These are phyloP conservation scores for Anastrepha ludens DNA, from an alignment of 1,140 invertebrate genomes.

Conservation along the genomic window DNA sequence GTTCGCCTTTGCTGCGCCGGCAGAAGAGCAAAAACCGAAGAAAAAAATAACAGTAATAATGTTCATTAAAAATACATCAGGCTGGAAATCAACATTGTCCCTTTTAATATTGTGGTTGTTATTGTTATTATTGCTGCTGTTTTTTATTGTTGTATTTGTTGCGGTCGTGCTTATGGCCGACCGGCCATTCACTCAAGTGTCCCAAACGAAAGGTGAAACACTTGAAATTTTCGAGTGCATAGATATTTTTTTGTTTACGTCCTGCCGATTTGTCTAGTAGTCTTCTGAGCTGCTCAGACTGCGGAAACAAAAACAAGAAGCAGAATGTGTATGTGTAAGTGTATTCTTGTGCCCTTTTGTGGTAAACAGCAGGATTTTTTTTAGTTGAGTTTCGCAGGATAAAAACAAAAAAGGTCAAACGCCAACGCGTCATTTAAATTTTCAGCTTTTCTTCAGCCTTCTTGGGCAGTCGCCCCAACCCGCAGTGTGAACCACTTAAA, in stretches of 20 bases:
- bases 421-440: neutral
- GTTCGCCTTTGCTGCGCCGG: neutral
- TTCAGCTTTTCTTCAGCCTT: neutral
- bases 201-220: conserved; percentile 26
- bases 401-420: neutral
- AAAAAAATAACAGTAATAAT: conserved; percentile 30
- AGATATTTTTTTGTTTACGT: conserved; percentile 49
- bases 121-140: neutral
- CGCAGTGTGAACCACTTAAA: neutral
- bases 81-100: conserved; percentile 29
- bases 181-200: conserved; percentile 35
- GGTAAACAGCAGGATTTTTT: neutral
- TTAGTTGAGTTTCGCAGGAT: neutral
- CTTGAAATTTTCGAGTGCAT: neutral
- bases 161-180: neutral
- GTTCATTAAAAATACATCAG: conserved; percentile 48
- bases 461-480: neutral
- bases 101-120: neutral
- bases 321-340: neutral
- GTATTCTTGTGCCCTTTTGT: neutral
- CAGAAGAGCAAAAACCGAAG: neutral
- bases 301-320: neutral
- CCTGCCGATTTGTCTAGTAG: conserved; percentile 1
- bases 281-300: neutral
- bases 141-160: neutral